Base-by-base conservation (phyloP, 2,113 vertebrate genomes). In the Pyxicephalus adspersus region DNA sequence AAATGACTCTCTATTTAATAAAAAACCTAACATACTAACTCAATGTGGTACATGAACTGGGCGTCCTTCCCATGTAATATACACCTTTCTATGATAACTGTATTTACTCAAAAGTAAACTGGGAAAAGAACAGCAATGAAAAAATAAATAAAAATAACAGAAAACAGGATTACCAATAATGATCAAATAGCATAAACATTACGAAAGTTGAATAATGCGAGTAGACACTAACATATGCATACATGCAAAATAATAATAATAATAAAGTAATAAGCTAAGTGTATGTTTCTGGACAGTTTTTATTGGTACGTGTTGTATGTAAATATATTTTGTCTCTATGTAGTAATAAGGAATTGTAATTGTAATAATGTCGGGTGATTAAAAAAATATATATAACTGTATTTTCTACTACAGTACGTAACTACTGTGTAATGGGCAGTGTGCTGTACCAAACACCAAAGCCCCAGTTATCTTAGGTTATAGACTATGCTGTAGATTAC, bases 1-100 rank as follows among this genome's bases (percentile, higher is more conserved):
- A 83, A 52, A 84, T 51, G 7, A 74, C 79, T 26, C 22, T 73
- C 83, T 85, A 80, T 73, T 83, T 86, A 81, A 68, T 15, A 71
- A 54, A n/a, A 83, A 23, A 5, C 25, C 3, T 4, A 5, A 51
- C 34, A n/a, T 34, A 22, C 28, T 58, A 74, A 74, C 54, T 74
- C 54, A 38, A 45, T 76, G 73, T 26, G 23, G n/a, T 22, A 28
- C 50, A 31, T 76, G 55, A 34, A 75, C 72, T 25, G 31, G 71
- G 72, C 72, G 45, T n/a, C 1, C 20, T 75, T 51, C n/a, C 73
- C 73, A 76, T 76, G 73, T 63, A 63, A 76, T 34, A 50, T 50
- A 76, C 31, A 76, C 73, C 73, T 63, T 16, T 61, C 58, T 75
- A 45, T 18, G 22, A 63, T 76, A 76, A 76, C n/a, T 25, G 57